A percentile compares a stretch with the other conserved stretches of the same genome.
These are phyloP conservation scores for Lophura swinhoii DNA, from an alignment of 2,797 vertebrate species.

Conservation along the genomic window DNA sequence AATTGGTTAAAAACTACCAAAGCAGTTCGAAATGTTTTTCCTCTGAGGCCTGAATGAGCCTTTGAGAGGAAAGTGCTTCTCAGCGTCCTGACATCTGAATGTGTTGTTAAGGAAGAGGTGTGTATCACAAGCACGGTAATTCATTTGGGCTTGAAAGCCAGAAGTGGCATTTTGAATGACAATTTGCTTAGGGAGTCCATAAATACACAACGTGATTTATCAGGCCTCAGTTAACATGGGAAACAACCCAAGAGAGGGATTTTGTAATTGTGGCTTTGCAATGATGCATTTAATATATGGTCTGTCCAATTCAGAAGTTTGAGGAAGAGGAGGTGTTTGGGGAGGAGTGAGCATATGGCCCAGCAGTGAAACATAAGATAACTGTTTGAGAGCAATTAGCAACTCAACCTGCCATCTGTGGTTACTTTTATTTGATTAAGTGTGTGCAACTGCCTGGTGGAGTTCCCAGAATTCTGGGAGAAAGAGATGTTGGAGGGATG, in stretches of 20 bases:
- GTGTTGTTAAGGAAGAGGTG: constrained; percentile 75
- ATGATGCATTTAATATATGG: neutral
- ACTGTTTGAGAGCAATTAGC: neutral
- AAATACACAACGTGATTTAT: constrained; percentile 18
- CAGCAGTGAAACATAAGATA: neutral
- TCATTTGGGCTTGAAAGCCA: constrained; percentile 46
- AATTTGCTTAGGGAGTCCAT: neutral
- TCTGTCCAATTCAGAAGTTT: neutral
- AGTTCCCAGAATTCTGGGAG: neutral
- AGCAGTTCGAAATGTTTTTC: constrained; percentile 59
- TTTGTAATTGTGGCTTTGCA: neutral
- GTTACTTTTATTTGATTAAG: constrained; percentile 18
- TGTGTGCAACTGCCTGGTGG: neutral
- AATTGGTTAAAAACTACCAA: constrained; percentile 46
- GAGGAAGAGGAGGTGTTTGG: neutral
- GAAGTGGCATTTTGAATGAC: constrained; percentile 69
- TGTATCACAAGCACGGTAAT: constrained; percentile 32
- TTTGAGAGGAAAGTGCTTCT: constrained; percentile 74
- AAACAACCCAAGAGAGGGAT: constrained; percentile 50
- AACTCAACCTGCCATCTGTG: neutral
- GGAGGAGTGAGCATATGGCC: neutral
- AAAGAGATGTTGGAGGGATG: neutral
- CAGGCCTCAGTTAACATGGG: constrained; percentile 38
- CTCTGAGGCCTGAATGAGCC: constrained; percentile 40
- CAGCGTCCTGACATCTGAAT: constrained; percentile 74